Conservation (phyloP, 2,113 vertebrate genomes). For the Mobula birostris region DNA sequence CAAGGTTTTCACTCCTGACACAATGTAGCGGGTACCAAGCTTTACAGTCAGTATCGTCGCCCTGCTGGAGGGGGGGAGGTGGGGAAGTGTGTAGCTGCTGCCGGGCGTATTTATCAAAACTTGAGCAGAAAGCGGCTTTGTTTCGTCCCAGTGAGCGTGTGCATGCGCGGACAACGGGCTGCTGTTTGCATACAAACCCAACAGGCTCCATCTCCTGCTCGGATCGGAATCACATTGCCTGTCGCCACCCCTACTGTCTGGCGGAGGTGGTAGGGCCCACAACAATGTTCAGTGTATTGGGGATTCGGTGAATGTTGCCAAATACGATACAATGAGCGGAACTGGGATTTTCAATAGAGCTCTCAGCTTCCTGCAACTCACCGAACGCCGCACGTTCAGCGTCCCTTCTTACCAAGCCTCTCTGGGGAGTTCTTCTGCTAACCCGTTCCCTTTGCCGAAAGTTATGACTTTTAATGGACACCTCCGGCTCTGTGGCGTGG, state of each 20-base stretch:
- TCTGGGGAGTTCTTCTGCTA: no score
- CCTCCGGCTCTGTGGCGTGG: not conserved
- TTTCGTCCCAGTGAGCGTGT: not conserved
- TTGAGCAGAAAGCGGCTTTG: no score
- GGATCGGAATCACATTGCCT: not conserved
- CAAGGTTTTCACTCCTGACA: conserved; percentile 13
- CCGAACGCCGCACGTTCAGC: no score
- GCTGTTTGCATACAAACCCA: not conserved
- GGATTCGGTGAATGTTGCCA: not conserved
- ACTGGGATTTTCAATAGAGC: not conserved
- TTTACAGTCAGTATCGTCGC: not conserved
- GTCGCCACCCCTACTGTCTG: conserved; percentile 20
- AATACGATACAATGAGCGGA: not conserved
- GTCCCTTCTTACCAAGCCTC: no score
- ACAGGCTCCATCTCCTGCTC: not conserved
- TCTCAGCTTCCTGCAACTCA: not conserved
- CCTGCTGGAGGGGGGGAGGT: no score
- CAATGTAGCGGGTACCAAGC: conserved; percentile 30
- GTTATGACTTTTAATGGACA: not conserved
- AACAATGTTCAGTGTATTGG: not conserved
- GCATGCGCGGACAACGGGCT: accelerated
- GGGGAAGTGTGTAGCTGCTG: not conserved
- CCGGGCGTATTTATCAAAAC: no score
- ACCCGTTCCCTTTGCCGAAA: not conserved
- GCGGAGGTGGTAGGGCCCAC: not conserved